Percentiles rank a stretch among this genome's conserved stretches.
These are phyloP conservation scores for Drosophila cracens DNA, from an alignment of 2,888 invertebrate species.

Conservation along the genomic window DNA sequence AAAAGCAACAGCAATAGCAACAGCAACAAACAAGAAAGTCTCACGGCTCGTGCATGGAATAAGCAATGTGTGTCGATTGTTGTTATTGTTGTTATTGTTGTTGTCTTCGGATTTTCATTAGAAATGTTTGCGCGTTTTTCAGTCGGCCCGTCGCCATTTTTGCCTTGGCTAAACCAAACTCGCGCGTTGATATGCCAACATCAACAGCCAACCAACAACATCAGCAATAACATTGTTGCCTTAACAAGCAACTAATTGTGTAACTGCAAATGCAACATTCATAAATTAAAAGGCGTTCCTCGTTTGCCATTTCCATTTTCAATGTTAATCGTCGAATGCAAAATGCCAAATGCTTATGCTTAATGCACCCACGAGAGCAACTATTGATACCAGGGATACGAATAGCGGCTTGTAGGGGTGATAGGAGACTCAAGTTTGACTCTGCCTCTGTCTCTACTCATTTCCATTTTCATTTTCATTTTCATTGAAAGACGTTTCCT, in stretches of 20 bases:
- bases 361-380: constrained; percentile 57
- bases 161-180: constrained; percentile 43
- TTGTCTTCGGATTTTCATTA: constrained; percentile 66
- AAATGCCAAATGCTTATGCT: constrained; percentile 23
- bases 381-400: constrained; percentile 17
- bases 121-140: constrained; percentile 73
- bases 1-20: constrained; percentile 29
- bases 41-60: constrained; percentile 63
- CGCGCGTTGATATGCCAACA: constrained; percentile 51
- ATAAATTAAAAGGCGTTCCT: constrained; percentile 68
- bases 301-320: constrained; percentile 69
- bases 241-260: constrained; percentile 72
- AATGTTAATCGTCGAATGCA: constrained; percentile 73
- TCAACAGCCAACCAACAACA: constrained; percentile 7
- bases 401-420: background rate
- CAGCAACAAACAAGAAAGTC: constrained; percentile 73
- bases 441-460: constrained; percentile 24
- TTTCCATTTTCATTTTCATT: constrained; percentile 76
- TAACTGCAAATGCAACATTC: constrained; percentile 70
- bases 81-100: constrained; percentile 24
- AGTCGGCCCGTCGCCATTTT: constrained; percentile 61
- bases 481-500: constrained; percentile 80
- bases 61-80: constrained; percentile 46
- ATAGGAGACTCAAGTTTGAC: background rate
- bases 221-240: constrained; percentile 41